Evolutionary conservation across 1,140 invertebrate genomes (phyloP).

Genomic region (fruit fly (Drosophila melanogaster)): DNA sequence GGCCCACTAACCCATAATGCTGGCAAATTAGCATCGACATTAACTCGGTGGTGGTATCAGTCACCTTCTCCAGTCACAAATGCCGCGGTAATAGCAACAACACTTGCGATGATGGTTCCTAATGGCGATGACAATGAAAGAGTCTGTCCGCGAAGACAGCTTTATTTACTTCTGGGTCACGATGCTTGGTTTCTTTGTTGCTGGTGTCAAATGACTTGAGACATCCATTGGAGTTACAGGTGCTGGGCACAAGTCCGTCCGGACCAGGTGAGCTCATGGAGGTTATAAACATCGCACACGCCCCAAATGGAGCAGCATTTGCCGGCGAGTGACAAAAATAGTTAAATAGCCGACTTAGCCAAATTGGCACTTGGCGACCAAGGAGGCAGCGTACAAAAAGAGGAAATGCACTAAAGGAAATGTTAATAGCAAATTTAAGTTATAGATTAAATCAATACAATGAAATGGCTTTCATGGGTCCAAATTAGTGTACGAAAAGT

Average conservation of each 20-base stretch:
- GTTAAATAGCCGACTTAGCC: slow-evolving; percentile 76
- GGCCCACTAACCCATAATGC: slow-evolving; percentile 57
- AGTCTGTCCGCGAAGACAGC: slow-evolving; percentile 6
- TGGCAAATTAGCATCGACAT: slow-evolving; percentile 53
- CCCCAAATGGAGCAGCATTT: slow-evolving; percentile 61
- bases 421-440: background rate
- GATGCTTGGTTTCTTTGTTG: background rate
- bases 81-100: slow-evolving; percentile 13
- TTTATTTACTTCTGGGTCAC: slow-evolving; percentile 53
- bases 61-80: slow-evolving; percentile 6
- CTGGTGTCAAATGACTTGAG: slow-evolving; percentile 6
- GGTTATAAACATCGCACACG: slow-evolving; percentile 12
- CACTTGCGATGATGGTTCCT: slow-evolving; percentile 8
- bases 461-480: background rate
- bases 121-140: slow-evolving; percentile 37
- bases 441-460: background rate
- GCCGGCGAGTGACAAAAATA: slow-evolving; percentile 62
- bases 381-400: slow-evolving; percentile 3
- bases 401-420: slow-evolving; percentile 2
- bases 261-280: background rate
- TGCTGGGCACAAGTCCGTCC: slow-evolving; percentile 20
- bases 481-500: too few species aligned
- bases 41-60: slow-evolving; percentile 11
- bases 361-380: slow-evolving; percentile 60
- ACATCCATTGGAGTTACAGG: slow-evolving; percentile 2